These are phyloP conservation scores for Campylomormyrus numenius DNA, from an alignment of 2,113 vertebrate genomes.

Conservation along the genomic window DNA sequence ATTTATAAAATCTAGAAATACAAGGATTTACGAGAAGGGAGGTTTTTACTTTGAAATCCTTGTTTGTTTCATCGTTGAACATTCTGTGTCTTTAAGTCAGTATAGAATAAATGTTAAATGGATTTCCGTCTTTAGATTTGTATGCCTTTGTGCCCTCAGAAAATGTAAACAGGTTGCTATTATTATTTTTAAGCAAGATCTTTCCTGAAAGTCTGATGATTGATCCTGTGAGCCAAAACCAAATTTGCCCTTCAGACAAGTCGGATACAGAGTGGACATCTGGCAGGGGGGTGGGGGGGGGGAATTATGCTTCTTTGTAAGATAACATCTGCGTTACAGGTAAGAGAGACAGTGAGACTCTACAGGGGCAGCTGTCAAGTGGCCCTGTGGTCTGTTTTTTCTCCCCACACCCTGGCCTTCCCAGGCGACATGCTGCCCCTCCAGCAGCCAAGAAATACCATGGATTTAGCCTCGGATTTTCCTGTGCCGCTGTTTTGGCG, in stretches of 20 bases:
- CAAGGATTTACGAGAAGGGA: background rate
- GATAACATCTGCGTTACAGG: background rate
- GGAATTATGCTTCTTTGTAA: background rate
- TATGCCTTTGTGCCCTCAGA: background rate
- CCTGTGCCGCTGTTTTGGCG: background rate
- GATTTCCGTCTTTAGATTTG: background rate
- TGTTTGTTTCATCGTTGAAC: background rate
- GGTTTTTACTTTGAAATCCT: background rate
- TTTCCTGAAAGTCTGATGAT: background rate
- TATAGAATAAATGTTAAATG: background rate
- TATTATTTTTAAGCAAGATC: background rate
- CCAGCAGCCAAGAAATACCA: background rate
- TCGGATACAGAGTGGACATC: background rate
- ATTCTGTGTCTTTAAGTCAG: background rate
- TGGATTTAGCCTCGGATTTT: background rate
- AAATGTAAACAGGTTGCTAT: background rate
- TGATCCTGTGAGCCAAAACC: background rate
- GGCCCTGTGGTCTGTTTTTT: background rate
- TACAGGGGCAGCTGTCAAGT: background rate
- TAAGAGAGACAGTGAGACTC: background rate
- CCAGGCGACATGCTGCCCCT: background rate
- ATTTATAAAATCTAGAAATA: background rate
- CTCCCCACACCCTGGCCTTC: background rate
- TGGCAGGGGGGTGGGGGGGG: background rate
- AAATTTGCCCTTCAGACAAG: background rate